Evolutionary conservation across 1,140 invertebrate genomes (phyloP).

Genomic region (Campodea augens): DNA sequence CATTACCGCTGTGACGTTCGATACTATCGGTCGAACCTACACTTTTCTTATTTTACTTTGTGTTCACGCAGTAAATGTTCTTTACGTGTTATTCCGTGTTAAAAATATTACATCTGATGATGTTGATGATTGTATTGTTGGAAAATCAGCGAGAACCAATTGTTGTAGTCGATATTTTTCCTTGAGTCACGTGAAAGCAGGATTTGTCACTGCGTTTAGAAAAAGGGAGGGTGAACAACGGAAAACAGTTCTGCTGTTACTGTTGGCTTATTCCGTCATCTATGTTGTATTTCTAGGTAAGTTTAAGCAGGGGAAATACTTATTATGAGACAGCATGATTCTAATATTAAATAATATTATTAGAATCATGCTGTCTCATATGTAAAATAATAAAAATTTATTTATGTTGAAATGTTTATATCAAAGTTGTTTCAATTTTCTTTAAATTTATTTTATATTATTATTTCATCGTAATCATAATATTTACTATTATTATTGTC

Average conservation of each 20-base stretch:
- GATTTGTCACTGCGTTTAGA: conserved; percentile 19
- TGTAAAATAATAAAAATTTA: too few relatives aligned
- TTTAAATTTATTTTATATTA: background rate
- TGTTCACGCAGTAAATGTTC: background rate
- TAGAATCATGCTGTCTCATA: too few relatives aligned
- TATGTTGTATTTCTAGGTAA: conserved; percentile 19
- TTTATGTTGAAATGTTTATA: too few relatives aligned
- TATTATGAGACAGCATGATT: too few relatives aligned
- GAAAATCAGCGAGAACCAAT: background rate
- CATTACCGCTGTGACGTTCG: background rate
- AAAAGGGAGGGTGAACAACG: conserved; percentile 17
- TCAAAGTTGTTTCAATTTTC: too few relatives aligned
- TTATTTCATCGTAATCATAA: background rate
- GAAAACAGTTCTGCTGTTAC: conserved; percentile 18
- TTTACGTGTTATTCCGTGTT: background rate
- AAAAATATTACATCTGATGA: background rate
- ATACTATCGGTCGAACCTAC: background rate
- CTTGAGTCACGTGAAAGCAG: conserved; percentile 16
- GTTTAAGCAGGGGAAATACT: conserved; percentile 14
- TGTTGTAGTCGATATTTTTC: conserved; percentile 1
- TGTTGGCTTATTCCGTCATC: conserved; percentile 17
- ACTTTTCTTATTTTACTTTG: background rate
- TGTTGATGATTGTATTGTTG: too few relatives aligned
- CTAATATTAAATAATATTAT: too few relatives aligned
- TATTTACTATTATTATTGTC: too few relatives aligned